phyloP scores from a whole-genome alignment of 2,888 invertebrate species.

The Pegoplata infirma region DNA sequence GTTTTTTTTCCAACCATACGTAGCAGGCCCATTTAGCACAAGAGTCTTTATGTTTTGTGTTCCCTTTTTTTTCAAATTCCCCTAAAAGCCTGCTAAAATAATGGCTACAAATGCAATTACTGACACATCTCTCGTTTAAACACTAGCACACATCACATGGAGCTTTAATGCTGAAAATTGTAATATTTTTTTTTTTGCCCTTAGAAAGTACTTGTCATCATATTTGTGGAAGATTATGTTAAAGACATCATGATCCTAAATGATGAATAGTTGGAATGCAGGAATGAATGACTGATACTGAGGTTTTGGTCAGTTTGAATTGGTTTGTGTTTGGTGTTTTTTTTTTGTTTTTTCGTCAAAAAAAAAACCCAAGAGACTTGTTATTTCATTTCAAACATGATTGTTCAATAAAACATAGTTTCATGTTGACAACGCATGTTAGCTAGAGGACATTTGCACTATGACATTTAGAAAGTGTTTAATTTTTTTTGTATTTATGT shows the following conservation, averaged over 20 bases:
- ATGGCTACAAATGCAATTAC: too few relatives aligned
- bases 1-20: background rate
- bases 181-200: background rate
- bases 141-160: too few relatives aligned
- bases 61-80: background rate
- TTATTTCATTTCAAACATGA: background rate
- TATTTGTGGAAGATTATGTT: background rate
- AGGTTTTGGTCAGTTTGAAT: background rate
- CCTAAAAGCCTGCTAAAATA: too few relatives aligned
- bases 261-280: background rate
- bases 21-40: background rate
- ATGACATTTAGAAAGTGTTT: too few relatives aligned
- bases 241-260: background rate
- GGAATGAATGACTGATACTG: too few relatives aligned
- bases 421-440: background rate
- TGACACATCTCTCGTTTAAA: too few relatives aligned
- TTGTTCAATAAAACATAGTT: background rate
- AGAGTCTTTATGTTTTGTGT: background rate
- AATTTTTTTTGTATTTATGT: too few relatives aligned
- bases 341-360: background rate
- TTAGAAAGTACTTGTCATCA: background rate
- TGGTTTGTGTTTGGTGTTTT: too few relatives aligned
- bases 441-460: background rate
- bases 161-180: background rate
- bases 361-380: background rate